Percentiles rank a stretch among this genome's conserved stretches.
These are phyloP conservation scores for Neodiprion virginianus DNA, from an alignment of 1,140 invertebrate species.

Conservation along the genomic window DNA sequence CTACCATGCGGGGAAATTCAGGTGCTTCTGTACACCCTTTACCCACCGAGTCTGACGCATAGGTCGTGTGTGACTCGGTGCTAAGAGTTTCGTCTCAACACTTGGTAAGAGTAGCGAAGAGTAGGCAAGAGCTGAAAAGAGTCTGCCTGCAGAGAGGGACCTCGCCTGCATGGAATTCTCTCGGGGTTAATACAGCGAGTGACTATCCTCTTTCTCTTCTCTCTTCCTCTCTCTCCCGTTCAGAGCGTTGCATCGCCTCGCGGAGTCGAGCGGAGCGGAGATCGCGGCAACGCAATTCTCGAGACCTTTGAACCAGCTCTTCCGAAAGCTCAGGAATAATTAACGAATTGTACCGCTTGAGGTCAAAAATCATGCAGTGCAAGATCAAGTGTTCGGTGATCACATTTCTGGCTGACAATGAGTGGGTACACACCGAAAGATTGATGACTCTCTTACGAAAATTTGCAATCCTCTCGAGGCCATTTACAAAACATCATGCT, in stretches of 20 bases:
- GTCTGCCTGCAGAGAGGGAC: background rate
- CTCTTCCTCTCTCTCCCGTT: slow-evolving; percentile 25
- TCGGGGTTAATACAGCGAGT: slow-evolving; percentile 2
- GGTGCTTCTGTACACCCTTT: slow-evolving; percentile 7
- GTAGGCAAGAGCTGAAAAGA: background rate
- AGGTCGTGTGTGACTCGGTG: background rate
- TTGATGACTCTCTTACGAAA: too few relatives aligned
- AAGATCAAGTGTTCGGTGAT: too few relatives aligned
- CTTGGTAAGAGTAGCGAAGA: slow-evolving; percentile 5
- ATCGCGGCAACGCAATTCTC: slow-evolving; percentile 29
- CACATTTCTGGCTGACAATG: too few relatives aligned
- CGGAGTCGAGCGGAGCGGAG: slow-evolving; percentile 13
- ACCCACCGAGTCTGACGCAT: background rate
- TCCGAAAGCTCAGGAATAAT: background rate
- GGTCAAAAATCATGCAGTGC: too few relatives aligned
- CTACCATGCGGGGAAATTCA: background rate
- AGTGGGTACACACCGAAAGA: too few relatives aligned
- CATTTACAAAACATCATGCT: too few relatives aligned
- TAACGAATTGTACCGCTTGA: too few relatives aligned
- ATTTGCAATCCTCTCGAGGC: too few relatives aligned
- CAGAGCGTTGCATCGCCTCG: slow-evolving; percentile 26
- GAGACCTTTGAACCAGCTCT: slow-evolving; percentile 42
- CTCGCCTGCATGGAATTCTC: background rate
- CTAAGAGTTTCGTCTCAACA: slow-evolving; percentile 4
- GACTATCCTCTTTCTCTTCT: slow-evolving; percentile 16